phyloP scores from a whole-genome alignment of 2,113 vertebrate genomes.

The Labrus mixtus region DNA sequence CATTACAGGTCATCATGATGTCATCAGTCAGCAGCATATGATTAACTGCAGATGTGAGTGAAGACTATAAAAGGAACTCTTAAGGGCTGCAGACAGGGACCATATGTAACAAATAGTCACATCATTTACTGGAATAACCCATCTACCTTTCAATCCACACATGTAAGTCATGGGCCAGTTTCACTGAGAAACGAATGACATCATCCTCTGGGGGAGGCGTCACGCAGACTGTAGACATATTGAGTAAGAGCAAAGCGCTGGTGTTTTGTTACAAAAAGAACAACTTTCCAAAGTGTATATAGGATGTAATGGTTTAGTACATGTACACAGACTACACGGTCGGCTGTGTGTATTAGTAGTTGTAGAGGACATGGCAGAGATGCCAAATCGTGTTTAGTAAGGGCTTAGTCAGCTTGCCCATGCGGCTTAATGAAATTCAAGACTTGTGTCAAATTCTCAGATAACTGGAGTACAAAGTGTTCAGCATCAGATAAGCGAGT shows the following conservation, averaged over 20 bases:
- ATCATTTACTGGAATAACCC: conserved; percentile 52
- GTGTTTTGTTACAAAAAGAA: conserved; percentile 50
- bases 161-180: conserved; percentile 55
- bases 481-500: conserved; percentile 72
- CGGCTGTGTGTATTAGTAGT: not conserved
- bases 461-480: conserved; percentile 74
- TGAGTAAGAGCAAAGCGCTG: conserved; percentile 41
- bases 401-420: conserved; percentile 73
- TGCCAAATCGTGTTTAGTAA: conserved; percentile 58
- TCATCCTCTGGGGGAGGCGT: conserved; percentile 30
- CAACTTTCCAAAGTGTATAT: conserved; percentile 15
- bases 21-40: conserved; percentile 64
- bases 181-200: conserved; percentile 59
- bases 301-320: conserved; percentile 19
- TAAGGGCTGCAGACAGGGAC: conserved; percentile 49
- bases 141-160: conserved; percentile 15
- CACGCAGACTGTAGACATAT: conserved; percentile 12
- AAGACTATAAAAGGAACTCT: conserved; percentile 14
- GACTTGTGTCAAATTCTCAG: conserved; percentile 70
- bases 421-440: conserved; percentile 69
- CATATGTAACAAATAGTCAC: conserved; percentile 58
- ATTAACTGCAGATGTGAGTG: conserved; percentile 71
- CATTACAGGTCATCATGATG: conserved; percentile 65
- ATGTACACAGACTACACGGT: not conserved
- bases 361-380: conserved; percentile 10